Evolutionary conservation across 2,113 vertebrate species (phyloP), one percentile per base, ranked within the genome.

Genomic region (Nannobrachium achirus): DNA sequence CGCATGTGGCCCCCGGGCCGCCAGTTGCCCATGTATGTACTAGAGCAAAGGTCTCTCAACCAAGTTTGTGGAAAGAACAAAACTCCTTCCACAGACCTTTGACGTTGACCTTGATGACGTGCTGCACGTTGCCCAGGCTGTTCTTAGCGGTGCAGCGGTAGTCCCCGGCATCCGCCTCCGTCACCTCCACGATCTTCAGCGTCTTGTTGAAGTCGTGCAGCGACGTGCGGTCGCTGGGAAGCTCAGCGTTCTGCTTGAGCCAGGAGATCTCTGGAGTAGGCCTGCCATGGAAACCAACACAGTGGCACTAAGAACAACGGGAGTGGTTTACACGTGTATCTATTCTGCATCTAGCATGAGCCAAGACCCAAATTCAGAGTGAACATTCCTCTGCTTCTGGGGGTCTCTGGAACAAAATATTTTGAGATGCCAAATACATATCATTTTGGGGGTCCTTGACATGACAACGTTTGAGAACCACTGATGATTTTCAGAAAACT

Each of bases 101-200:
- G 33, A 99, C 94, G 46, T 88, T 92, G 64, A 99, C 97, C 33
- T 93, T 94, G 88, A 98, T 97, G 63, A 90, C 84, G 73, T 98
- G 97, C 61, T 94, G 82, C 20, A 74, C 78, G 13, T 80, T 91
- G 74, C 95, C 96, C 63, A 95, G 69, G 4, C 15, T 55, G 89
- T 99, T 99, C 69, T 89, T 92, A 58, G 96, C 97, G 46, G 90
- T 88, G 44, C 97, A 99, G 76, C 89, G 95, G 79, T 98, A 99
- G 75, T 93, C 93, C 4, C 97, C 97, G 33, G 92, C 94, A 59
- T 99, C 97, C 8, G 89, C 91, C 90, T 98, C 95, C 14, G 90
- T 95, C 84, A 98, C 93, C 8, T 95, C 93, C 56, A 74, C 71
- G 71, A 99, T 95, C 87, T 92, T 95, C 20, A 99, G 89, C 0